These are phyloP conservation scores for Ischnus inquisitorius DNA, from an alignment of 2,888 invertebrate species.

Conservation along the genomic window DNA sequence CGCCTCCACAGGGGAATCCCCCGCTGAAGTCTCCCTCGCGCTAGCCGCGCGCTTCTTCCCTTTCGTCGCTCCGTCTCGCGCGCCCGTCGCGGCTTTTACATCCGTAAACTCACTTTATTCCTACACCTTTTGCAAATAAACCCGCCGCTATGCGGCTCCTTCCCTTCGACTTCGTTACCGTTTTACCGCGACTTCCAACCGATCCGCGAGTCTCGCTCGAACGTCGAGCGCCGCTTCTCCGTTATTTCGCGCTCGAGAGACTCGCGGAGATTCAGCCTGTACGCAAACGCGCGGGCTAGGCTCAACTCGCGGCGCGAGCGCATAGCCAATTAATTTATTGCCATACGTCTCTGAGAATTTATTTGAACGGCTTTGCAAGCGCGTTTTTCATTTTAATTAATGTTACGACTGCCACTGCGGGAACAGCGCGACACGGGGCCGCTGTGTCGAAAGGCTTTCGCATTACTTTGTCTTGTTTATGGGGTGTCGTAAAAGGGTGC, in stretches of 20 bases:
- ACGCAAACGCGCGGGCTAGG: constrained; percentile 44
- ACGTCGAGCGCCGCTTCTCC: constrained; percentile 51
- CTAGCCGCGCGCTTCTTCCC: neutral
- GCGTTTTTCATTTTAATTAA: constrained; percentile 68
- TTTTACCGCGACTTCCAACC: constrained; percentile 57
- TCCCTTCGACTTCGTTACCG: constrained; percentile 40
- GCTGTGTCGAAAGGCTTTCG: constrained; percentile 52
- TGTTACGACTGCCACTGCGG: constrained; percentile 69
- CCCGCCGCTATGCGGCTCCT: constrained; percentile 58
- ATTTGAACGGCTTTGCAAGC: constrained; percentile 72
- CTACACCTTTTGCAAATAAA: constrained; percentile 75
- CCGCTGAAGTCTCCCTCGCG: constrained; percentile 13
- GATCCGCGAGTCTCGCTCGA: constrained; percentile 53
- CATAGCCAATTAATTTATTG: constrained; percentile 74
- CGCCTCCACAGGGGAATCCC: constrained; percentile 37
- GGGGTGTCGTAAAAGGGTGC: constrained; percentile 67
- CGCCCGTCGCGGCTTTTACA: neutral
- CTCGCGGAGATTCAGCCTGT: constrained; percentile 35
- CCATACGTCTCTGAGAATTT: constrained; percentile 72
- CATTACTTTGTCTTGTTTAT: constrained; percentile 63
- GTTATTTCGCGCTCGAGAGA: neutral
- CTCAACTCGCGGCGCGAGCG: constrained; percentile 48
- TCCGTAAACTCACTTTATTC: neutral
- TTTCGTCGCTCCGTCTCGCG: neutral
- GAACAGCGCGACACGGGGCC: constrained; percentile 49